Percentiles rank a stretch among this genome's conserved stretches.
Conservation (phyloP, 2,113 vertebrate genomes). For the Microtus oregoni region DNA sequence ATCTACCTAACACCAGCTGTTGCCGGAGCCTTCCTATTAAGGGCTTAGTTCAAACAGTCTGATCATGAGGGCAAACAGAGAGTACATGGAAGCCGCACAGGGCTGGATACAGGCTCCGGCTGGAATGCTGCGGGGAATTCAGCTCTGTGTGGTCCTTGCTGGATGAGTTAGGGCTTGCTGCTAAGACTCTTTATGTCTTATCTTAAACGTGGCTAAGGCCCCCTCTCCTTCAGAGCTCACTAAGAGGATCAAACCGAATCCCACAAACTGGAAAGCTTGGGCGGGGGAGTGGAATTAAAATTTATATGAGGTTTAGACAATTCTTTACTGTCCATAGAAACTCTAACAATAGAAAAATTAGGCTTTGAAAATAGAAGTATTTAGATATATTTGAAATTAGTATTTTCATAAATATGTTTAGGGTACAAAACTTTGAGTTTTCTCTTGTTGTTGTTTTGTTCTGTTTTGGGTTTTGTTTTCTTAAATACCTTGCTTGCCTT, state of each 20-base stretch:
- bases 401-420: background rate
- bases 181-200: background rate
- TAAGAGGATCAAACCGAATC: conserved; percentile 1
- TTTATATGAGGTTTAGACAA: background rate
- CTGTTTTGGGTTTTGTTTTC: background rate
- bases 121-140: background rate
- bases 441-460: background rate
- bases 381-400: background rate
- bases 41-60: conserved; percentile 72
- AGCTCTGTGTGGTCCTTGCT: background rate
- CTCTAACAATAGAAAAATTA: background rate
- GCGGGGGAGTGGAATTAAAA: background rate
- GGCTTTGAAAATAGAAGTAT: background rate
- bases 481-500: background rate
- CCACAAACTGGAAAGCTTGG: background rate
- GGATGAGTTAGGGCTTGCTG: background rate
- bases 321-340: conserved; percentile 14
- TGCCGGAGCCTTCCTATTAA: conserved; percentile 57
- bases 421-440: conserved; percentile 10
- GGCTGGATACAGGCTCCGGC: background rate
- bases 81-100: background rate
- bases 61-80: conserved; percentile 72
- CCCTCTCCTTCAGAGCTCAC: background rate
- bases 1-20: conserved; percentile 78
- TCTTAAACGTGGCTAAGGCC: background rate